A percentile compares a stretch with the other conserved stretches of the same genome.
Evolutionary conservation across 2,113 vertebrate species (phyloP).

Genomic region (Neolamprologus longior): DNA sequence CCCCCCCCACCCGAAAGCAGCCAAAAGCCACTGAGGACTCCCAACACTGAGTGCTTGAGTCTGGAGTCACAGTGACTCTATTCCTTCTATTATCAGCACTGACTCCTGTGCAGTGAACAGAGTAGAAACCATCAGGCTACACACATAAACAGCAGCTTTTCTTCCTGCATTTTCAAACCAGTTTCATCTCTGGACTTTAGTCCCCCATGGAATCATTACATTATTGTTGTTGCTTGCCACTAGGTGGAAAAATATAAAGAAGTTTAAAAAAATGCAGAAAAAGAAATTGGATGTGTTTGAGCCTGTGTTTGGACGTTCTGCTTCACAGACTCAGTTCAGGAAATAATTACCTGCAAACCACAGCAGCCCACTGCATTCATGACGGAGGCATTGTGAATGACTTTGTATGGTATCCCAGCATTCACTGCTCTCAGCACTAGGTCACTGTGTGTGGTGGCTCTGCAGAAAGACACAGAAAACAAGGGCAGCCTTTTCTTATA

Average conservation of each 20-base stretch:
- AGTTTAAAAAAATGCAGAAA: background rate
- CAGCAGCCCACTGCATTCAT: constrained; percentile 94
- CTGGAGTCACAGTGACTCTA: background rate
- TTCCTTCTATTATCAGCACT: background rate
- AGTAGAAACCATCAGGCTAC: background rate
- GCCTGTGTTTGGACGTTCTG: background rate
- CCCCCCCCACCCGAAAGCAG: background rate
- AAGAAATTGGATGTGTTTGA: background rate
- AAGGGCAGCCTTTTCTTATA: background rate
- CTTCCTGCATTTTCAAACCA: background rate
- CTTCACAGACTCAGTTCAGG: background rate
- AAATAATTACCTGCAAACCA: constrained; percentile 83
- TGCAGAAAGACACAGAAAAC: constrained; percentile 31
- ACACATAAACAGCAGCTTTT: background rate
- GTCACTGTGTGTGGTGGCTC: constrained; percentile 96
- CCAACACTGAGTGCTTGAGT: background rate
- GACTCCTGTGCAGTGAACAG: background rate
- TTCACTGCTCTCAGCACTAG: constrained; percentile 86
- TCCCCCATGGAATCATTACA: background rate
- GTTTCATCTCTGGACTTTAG: background rate
- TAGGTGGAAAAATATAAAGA: background rate
- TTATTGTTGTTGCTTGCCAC: background rate
- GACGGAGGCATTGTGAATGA: constrained; percentile 96
- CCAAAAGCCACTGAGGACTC: background rate
- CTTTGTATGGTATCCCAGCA: constrained; percentile 81